phyloP scores from a whole-genome alignment of 2,797 vertebrate species.

The Tarsius wallacei region DNA sequence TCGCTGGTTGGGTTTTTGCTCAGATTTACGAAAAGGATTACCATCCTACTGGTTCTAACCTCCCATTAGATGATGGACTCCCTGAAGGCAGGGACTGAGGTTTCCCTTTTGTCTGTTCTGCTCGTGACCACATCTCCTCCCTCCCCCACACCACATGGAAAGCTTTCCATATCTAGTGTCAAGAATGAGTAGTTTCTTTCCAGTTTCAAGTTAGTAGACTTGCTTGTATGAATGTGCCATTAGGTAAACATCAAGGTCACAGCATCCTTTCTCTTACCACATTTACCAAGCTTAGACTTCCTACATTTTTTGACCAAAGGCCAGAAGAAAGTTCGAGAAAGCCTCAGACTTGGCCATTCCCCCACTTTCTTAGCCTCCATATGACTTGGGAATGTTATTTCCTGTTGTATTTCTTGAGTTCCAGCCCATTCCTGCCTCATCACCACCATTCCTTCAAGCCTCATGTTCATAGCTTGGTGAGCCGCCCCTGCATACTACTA shows the following conservation, averaged over 20 bases:
- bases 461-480: neutral
- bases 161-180: neutral
- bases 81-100: slow-evolving; percentile 45
- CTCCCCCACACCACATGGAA: neutral
- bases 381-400: neutral
- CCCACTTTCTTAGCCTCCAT: neutral
- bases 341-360: neutral
- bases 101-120: slow-evolving; percentile 1
- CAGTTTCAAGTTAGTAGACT: neutral
- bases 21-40: slow-evolving; percentile 45
- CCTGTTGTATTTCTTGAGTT: slow-evolving; percentile 24
- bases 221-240: neutral
- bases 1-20: slow-evolving; percentile 66
- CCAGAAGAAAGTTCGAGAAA: slow-evolving; percentile 48
- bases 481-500: neutral
- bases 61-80: slow-evolving; percentile 42
- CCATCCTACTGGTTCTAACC: slow-evolving; percentile 46
- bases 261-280: neutral
- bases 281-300: slow-evolving; percentile 16
- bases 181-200: neutral
- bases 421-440: neutral
- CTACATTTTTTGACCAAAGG: slow-evolving; percentile 15
- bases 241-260: neutral
- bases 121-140: neutral
- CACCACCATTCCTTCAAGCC: neutral